Conservation (phyloP, 1,140 invertebrate genomes). For the Orchesella cincta region DNA sequence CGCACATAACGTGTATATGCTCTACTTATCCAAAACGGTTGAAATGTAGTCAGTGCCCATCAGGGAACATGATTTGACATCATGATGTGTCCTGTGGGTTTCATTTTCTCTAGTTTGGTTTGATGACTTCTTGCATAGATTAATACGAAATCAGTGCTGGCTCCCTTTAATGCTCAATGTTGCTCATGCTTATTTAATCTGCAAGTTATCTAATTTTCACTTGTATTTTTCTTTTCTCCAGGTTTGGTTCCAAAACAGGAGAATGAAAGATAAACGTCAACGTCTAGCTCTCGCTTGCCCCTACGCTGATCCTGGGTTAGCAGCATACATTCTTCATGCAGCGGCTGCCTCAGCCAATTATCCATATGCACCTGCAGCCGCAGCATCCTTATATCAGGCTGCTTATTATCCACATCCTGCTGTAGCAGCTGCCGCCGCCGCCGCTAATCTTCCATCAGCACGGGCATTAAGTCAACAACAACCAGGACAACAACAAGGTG, state of each 20-base stretch:
- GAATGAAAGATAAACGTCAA: constrained; percentile 99
- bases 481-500: constrained; percentile 36
- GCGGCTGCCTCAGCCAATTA: constrained; percentile 64
- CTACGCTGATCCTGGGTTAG: constrained; percentile 87
- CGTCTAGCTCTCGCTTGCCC: constrained; percentile 91
- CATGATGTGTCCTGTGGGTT: constrained; percentile 14
- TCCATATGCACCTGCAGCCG: constrained; percentile 53
- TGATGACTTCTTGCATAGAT: not conserved
- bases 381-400: constrained; percentile 43
- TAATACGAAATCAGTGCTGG: not conserved
- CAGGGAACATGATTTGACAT: constrained; percentile 17
- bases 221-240: constrained; percentile 59
- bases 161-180: not conserved
- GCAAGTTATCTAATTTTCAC: constrained; percentile 12
- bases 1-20: too few species aligned
- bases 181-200: not conserved
- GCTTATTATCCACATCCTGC: constrained; percentile 42
- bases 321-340: constrained; percentile 85
- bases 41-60: not conserved
- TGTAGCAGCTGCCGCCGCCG: constrained; percentile 37
- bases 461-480: constrained; percentile 25
- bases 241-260: constrained; percentile 98
- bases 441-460: constrained; percentile 37
- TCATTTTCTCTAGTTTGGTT: not conserved
- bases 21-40: too few species aligned